A percentile compares a stretch with the other conserved stretches of the same genome.
Evolutionary conservation across 1,140 invertebrate genomes (phyloP).

Genomic region (Penaeus vannamei): DNA sequence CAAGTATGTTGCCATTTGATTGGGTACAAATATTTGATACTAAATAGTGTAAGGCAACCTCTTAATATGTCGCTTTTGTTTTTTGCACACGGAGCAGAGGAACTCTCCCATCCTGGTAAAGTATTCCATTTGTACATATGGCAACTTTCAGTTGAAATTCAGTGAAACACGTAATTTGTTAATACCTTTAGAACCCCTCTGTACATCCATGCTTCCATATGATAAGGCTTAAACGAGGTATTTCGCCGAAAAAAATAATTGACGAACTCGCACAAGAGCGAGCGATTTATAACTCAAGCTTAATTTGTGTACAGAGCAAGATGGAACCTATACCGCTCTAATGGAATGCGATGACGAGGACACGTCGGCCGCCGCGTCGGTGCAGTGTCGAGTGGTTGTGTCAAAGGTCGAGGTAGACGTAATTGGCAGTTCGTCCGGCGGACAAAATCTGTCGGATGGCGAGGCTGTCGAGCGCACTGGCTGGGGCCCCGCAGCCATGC

Average conservation of each 20-base stretch:
- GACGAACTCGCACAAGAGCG: not conserved
- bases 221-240: too few species aligned
- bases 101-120: slow-evolving; percentile 53
- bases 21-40: too few species aligned
- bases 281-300: not conserved
- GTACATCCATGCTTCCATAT: too few species aligned
- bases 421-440: not conserved
- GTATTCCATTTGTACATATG: slow-evolving; percentile 40
- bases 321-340: slow-evolving; percentile 12
- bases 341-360: slow-evolving; percentile 16
- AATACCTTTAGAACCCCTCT: too few species aligned
- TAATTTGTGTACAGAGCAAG: slow-evolving; percentile 47
- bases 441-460: too few species aligned
- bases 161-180: too few species aligned
- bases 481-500: too few species aligned
- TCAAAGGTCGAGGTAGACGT: not conserved
- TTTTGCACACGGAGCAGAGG: slow-evolving; percentile 43
- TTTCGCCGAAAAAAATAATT: too few species aligned
- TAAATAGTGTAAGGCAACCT: too few species aligned
- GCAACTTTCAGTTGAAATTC: not conserved
- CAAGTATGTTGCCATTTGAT: too few species aligned
- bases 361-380: not conserved
- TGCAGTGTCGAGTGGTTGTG: slow-evolving; percentile 24
- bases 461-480: too few species aligned
- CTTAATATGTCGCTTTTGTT: not conserved